Evolutionary conservation across 2,113 vertebrate species (phyloP).

Genomic region (Pleuronectes platessa): DNA sequence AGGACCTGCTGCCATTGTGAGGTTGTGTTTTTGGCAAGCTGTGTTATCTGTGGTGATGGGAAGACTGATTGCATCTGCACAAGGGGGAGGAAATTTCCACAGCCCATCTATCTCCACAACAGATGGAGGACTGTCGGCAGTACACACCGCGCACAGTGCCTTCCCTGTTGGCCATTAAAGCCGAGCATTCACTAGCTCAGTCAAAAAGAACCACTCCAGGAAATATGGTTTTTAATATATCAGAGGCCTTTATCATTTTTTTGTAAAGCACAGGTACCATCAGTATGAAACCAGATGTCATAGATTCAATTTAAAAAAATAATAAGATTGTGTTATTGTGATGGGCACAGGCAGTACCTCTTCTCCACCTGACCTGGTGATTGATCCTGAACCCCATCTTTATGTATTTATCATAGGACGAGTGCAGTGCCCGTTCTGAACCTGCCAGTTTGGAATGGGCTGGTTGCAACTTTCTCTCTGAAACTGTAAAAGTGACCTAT

Average conservation of each 20-base stretch:
- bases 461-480: too few species aligned
- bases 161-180: constrained; percentile 59
- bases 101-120: constrained; percentile 75
- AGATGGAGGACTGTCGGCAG: constrained; percentile 65
- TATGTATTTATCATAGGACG: too few species aligned
- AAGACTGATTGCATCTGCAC: constrained; percentile 69
- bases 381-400: background rate
- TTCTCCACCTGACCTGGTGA: background rate
- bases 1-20: constrained; percentile 64
- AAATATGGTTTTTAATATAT: constrained; percentile 15
- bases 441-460: too few species aligned
- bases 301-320: background rate
- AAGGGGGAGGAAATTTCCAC: constrained; percentile 66
- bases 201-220: constrained; percentile 20
- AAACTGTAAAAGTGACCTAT: too few species aligned
- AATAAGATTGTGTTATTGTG: too few species aligned
- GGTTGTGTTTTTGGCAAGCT: constrained; percentile 72
- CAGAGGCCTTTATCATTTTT: constrained; percentile 14
- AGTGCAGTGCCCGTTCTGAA: too few species aligned
- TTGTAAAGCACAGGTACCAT: background rate
- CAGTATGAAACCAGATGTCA: constrained; percentile 11
- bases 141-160: constrained; percentile 27
- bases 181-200: constrained; percentile 21
- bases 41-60: constrained; percentile 74
- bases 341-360: background rate